Conservation (phyloP, 2,888 invertebrate species). For the Cabera pusaria region DNA sequence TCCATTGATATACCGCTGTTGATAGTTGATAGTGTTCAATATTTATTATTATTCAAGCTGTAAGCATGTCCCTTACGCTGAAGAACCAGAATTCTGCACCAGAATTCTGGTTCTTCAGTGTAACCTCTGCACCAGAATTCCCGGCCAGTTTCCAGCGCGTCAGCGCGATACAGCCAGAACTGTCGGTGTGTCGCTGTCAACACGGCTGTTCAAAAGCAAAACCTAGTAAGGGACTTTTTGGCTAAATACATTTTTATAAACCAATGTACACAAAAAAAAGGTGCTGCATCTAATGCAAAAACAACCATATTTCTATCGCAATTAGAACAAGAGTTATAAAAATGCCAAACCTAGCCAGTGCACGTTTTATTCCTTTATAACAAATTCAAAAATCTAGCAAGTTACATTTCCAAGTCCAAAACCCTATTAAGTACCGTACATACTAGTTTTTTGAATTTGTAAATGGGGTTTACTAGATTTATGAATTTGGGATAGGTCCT, state of each 20-base stretch:
- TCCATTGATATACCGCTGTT: too few species aligned
- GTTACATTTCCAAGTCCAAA: constrained; percentile 13
- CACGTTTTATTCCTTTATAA: constrained; percentile 7
- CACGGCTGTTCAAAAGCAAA: constrained; percentile 1
- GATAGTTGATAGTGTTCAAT: too few species aligned
- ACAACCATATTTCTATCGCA: constrained; percentile 15
- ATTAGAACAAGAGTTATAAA: constrained; percentile 14
- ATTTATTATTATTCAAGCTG: too few species aligned
- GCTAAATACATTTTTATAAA: constrained; percentile 6
- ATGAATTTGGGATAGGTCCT: too few species aligned
- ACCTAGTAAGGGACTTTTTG: constrained; percentile 5
- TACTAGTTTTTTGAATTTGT: constrained; percentile 4
- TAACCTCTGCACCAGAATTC: too few species aligned
- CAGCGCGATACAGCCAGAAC: too few species aligned
- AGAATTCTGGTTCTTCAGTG: too few species aligned
- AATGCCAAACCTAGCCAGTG: constrained; percentile 15
- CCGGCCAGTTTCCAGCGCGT: too few species aligned
- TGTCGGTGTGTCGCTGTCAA: too few species aligned
- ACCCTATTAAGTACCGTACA: constrained; percentile 10
- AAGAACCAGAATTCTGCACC: too few species aligned
- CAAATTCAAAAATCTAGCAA: background rate
- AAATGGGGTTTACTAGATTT: background rate
- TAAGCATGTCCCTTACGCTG: too few species aligned
- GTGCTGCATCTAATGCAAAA: constrained; percentile 11
- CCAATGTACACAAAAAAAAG: constrained; percentile 10